Conservation (phyloP, 2,888 invertebrate genomes). For the Octodonta nipae region DNA sequence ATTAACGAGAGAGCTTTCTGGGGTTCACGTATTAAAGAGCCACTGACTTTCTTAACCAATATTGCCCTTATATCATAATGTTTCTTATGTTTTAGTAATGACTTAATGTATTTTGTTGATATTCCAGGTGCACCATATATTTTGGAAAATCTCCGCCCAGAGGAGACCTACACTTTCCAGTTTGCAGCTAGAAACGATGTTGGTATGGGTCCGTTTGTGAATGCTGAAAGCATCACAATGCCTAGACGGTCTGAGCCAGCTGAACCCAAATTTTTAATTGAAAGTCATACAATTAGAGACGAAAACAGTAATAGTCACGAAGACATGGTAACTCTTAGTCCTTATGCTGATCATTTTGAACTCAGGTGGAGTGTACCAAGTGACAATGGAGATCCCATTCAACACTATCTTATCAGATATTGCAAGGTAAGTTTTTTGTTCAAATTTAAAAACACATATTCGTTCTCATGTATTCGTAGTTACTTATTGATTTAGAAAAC, state of each 20-base stretch:
- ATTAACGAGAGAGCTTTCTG: too few species aligned
- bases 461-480: too few species aligned
- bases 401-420: slow-evolving; percentile 65
- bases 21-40: too few species aligned
- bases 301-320: slow-evolving; percentile 35
- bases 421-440: slow-evolving; percentile 54
- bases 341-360: slow-evolving; percentile 66
- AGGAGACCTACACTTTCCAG: slow-evolving; percentile 65
- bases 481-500: too few species aligned
- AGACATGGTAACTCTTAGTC: slow-evolving; percentile 42
- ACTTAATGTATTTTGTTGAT: too few species aligned
- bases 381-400: slow-evolving; percentile 81
- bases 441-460: too few species aligned
- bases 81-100: too few species aligned
- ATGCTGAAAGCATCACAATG: slow-evolving; percentile 44
- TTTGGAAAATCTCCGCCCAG: slow-evolving; percentile 64
- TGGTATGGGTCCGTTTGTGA: slow-evolving; percentile 58
- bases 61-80: too few species aligned
- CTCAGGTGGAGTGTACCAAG: slow-evolving; percentile 73
- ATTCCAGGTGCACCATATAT: slow-evolving; percentile 58
- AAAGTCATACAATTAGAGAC: slow-evolving; percentile 27
- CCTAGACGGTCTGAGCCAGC: slow-evolving; percentile 67
- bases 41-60: too few species aligned
- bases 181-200: slow-evolving; percentile 78
- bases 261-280: slow-evolving; percentile 49